Evolutionary conservation across 1,140 invertebrate genomes (phyloP).

Genomic region (Trissolcus basalis): DNA sequence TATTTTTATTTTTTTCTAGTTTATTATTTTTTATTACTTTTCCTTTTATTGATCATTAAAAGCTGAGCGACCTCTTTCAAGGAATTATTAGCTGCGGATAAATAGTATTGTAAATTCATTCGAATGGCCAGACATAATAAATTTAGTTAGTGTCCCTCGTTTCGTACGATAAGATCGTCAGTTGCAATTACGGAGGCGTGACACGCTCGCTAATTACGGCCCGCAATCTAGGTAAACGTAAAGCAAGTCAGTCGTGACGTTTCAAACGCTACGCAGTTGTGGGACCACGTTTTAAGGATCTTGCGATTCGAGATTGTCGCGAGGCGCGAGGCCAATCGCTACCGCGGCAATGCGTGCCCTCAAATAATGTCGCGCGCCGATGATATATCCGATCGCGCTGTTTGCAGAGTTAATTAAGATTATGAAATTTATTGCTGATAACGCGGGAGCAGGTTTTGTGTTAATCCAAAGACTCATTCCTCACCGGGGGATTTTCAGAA

Average conservation of each 20-base stretch:
- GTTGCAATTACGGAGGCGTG: slow-evolving; percentile 55
- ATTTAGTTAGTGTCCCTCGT: slow-evolving; percentile 37
- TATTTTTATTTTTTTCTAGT: too few relatives aligned
- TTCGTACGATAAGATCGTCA: slow-evolving; percentile 57
- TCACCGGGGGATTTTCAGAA: slow-evolving; percentile 6
- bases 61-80: neutral
- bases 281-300: slow-evolving; percentile 23
- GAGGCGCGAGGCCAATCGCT: slow-evolving; percentile 5
- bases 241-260: slow-evolving; percentile 46
- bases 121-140: slow-evolving; percentile 46
- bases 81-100: neutral
- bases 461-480: slow-evolving; percentile 3
- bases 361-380: slow-evolving; percentile 23
- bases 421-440: slow-evolving; percentile 41
- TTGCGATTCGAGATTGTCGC: slow-evolving; percentile 30
- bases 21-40: too few relatives aligned
- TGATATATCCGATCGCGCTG: slow-evolving; percentile 23
- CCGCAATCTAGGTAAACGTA: slow-evolving; percentile 50
- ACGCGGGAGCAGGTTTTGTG: slow-evolving; percentile 14
- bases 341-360: slow-evolving; percentile 17
- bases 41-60: neutral
- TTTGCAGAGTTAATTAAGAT: slow-evolving; percentile 48
- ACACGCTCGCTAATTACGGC: slow-evolving; percentile 59
- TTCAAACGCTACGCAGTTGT: slow-evolving; percentile 17
- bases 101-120: slow-evolving; percentile 38